phyloP scores from a whole-genome alignment of 2,888 invertebrate genomes.

The Acanthoscelides obtectus region DNA sequence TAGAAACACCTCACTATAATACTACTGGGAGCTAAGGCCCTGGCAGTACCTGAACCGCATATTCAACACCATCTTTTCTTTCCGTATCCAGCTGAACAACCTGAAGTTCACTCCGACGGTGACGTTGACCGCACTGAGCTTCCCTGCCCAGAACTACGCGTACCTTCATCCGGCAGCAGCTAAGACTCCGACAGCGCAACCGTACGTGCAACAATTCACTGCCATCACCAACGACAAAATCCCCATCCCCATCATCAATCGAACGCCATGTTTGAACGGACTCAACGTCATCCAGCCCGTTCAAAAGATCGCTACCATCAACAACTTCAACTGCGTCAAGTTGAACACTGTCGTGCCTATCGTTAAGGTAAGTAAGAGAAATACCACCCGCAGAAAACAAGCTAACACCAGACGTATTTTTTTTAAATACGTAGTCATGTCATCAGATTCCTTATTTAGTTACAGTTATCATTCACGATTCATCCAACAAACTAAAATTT shows the following conservation, averaged over 20 bases:
- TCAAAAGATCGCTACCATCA: slow-evolving; percentile 41
- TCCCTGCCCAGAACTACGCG: slow-evolving; percentile 37
- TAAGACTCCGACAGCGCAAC: slow-evolving; percentile 41
- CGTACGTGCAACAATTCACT: slow-evolving; percentile 42
- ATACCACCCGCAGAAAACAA: no score
- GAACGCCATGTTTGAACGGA: slow-evolving; percentile 42
- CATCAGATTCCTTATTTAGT: no score
- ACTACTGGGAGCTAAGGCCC: not conserved
- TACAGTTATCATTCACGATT: no score
- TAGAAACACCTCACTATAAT: no score
- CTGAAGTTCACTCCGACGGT: slow-evolving; percentile 41
- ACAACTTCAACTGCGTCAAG: slow-evolving; percentile 46
- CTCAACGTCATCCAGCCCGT: slow-evolving; percentile 43
- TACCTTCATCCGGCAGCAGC: slow-evolving; percentile 18
- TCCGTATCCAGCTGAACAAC: slow-evolving; percentile 16
- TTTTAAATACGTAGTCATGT: no score
- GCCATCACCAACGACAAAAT: slow-evolving; percentile 40
- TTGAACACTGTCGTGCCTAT: slow-evolving; percentile 48
- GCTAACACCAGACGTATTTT: slow-evolving; percentile 12
- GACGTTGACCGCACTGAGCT: slow-evolving; percentile 42
- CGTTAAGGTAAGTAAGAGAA: slow-evolving; percentile 45
- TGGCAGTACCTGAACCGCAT: not conserved
- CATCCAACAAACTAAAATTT: no score
- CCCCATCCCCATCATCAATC: slow-evolving; percentile 41
- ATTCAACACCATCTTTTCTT: not conserved